These are phyloP conservation scores for Coccyzus lansbergi DNA, from an alignment of 2,797 vertebrate species.

Conservation along the genomic window DNA sequence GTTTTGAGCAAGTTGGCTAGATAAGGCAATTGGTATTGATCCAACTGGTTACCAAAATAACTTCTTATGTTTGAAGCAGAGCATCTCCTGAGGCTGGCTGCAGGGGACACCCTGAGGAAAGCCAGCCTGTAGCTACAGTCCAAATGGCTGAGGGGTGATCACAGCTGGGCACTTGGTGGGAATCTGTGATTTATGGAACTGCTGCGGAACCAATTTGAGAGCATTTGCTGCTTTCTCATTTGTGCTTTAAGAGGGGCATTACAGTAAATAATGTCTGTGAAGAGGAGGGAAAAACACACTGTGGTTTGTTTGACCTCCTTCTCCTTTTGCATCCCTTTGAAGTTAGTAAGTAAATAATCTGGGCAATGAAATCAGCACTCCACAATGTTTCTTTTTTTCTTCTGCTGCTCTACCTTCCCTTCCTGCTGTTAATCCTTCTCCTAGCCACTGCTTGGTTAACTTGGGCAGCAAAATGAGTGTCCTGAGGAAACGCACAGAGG, in stretches of 20 bases:
- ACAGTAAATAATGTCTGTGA: conserved; percentile 23
- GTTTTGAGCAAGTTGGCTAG: background rate
- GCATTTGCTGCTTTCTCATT: conserved; percentile 16
- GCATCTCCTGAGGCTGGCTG: background rate
- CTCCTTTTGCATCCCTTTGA: conserved; percentile 52
- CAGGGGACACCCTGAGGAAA: background rate
- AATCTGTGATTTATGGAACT: background rate
- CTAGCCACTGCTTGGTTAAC: background rate
- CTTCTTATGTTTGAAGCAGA: background rate
- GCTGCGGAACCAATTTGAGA: background rate
- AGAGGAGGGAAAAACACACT: background rate
- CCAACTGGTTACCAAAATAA: background rate
- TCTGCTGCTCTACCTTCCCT: background rate
- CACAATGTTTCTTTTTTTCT: background rate
- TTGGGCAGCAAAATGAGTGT: conserved; percentile 11
- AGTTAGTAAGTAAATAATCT: conserved; percentile 37
- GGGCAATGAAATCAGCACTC: background rate
- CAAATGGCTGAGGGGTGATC: background rate
- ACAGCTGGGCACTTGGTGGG: background rate
- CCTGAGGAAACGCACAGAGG: background rate
- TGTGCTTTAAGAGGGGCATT: conserved; percentile 20
- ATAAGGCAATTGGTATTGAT: background rate
- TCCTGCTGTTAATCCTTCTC: background rate
- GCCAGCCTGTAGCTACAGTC: background rate
- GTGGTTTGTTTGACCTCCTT: conserved; percentile 47